A percentile compares a stretch with the other conserved stretches of the same genome.
These are phyloP conservation scores for Xenopus tropicalis DNA, from an alignment of 2,113 vertebrate genomes.

Conservation along the genomic window UCB_Xtro_10.0 CM004448.2:30358001-30358500, in stretches of 20 bases:
- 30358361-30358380: no score
- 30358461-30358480: no score
- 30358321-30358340: constrained; percentile 7
- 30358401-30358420: no score
- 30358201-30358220: constrained; percentile 35
- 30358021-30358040: constrained; percentile 22
- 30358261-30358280: constrained; percentile 22
- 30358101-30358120: constrained; percentile 22
- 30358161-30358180: constrained; percentile 38
- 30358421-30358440: no score
- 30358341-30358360: not conserved
- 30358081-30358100: constrained; percentile 16
- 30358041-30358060: constrained; percentile 20
- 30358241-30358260: constrained; percentile 26
- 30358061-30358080: constrained; percentile 38
- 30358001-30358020: constrained; percentile 6
- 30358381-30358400: no score
- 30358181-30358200: constrained; percentile 21
- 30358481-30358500: no score
- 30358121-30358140: constrained; percentile 13
- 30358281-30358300: constrained; percentile 32
- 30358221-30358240: constrained; percentile 28
- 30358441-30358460: no score
- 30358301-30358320: not conserved
- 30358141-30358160: constrained; percentile 34